Conservation (phyloP, 1,140 invertebrate species). For the Zaprionus camerounensis region DNA sequence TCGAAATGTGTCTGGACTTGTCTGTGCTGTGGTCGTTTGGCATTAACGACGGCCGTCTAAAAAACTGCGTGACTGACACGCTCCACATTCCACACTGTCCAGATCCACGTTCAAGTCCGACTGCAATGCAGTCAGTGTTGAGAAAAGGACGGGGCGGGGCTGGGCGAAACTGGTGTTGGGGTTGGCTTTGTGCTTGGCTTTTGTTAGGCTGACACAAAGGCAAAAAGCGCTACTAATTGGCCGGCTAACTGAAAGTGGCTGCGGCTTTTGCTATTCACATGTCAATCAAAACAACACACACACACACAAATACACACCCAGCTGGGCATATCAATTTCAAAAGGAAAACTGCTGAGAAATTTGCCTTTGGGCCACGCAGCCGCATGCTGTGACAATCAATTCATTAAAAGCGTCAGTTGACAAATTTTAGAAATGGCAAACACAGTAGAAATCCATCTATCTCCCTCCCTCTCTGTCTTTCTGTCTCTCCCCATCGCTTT, state of each 20-base stretch:
- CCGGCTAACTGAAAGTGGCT: slow-evolving; percentile 81
- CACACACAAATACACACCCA: slow-evolving; percentile 40
- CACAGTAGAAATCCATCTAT: slow-evolving; percentile 17
- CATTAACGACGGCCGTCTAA: slow-evolving; percentile 65
- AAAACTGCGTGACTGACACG: slow-evolving; percentile 81
- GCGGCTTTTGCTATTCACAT: slow-evolving; percentile 77
- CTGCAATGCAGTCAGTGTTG: slow-evolving; percentile 11
- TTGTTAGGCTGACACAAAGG: slow-evolving; percentile 73
- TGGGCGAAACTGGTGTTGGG: slow-evolving; percentile 6
- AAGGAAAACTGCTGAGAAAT: slow-evolving; percentile 45
- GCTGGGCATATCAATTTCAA: slow-evolving; percentile 75
- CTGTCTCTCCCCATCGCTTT: slow-evolving; percentile 7
- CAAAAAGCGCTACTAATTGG: slow-evolving; percentile 80
- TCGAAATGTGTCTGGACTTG: slow-evolving; percentile 28
- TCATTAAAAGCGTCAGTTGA: slow-evolving; percentile 75
- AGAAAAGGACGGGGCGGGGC: neutral
- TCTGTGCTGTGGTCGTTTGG: slow-evolving; percentile 55
- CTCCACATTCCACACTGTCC: slow-evolving; percentile 39
- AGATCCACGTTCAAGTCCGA: slow-evolving; percentile 24
- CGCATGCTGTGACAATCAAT: slow-evolving; percentile 75
- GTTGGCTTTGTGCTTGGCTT: slow-evolving; percentile 65
- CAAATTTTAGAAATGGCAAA: slow-evolving; percentile 65
- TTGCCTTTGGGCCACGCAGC: slow-evolving; percentile 15
- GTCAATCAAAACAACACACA: slow-evolving; percentile 70
- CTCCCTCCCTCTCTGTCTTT: neutral